Conservation (phyloP, 2,888 invertebrate genomes). For the Platycnemis pennipes region DNA sequence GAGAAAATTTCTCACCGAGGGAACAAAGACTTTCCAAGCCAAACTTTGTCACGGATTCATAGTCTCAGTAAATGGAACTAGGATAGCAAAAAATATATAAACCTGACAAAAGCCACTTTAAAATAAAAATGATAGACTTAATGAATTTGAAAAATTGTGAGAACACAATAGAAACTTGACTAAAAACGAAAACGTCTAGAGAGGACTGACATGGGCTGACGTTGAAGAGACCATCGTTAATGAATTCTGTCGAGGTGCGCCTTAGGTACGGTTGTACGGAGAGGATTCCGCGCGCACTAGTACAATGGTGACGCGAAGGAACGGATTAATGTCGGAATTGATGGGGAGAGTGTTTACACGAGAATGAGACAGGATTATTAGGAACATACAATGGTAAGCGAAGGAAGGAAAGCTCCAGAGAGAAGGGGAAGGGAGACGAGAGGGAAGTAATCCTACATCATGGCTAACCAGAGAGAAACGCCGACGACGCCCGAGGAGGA, state of each 20-base stretch:
- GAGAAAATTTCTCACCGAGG: too few relatives aligned
- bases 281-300: not conserved
- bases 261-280: not conserved
- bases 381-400: not conserved
- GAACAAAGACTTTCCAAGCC: too few relatives aligned
- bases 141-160: too few relatives aligned
- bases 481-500: not conserved
- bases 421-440: not conserved
- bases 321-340: not conserved
- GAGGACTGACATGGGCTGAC: not conserved
- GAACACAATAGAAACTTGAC: not conserved
- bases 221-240: not conserved
- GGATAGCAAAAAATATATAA: too few relatives aligned
- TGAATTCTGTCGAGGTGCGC: not conserved
- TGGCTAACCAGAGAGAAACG: not conserved
- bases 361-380: not conserved
- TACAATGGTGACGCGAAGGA: not conserved
- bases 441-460: not conserved
- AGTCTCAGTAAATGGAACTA: too few relatives aligned
- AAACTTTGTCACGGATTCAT: too few relatives aligned
- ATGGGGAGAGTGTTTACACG: not conserved
- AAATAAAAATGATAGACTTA: too few relatives aligned
- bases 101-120: too few relatives aligned
- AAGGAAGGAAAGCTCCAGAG: not conserved
- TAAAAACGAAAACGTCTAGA: not conserved